Evolutionary conservation across 2,113 vertebrate species (phyloP).

Genomic region (Argyrosomus japonicus): DNA sequence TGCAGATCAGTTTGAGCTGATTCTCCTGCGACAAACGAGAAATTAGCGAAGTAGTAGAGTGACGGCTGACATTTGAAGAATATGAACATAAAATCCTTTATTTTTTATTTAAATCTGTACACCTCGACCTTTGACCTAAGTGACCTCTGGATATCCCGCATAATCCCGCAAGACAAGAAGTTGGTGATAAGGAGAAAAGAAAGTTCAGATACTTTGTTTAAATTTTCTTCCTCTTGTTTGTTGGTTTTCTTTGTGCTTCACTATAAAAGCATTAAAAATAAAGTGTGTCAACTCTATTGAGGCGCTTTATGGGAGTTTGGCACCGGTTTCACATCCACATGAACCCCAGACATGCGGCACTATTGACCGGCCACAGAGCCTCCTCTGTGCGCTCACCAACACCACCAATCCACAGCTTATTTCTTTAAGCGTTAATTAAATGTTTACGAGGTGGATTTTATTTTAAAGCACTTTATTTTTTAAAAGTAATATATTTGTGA

Average conservation of each 20-base stretch:
- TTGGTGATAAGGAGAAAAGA: not conserved
- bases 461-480: not conserved
- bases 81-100: not conserved
- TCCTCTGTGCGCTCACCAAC: slow-evolving; percentile 1
- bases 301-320: not conserved
- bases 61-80: slow-evolving; percentile 47
- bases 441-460: not conserved
- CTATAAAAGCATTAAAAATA: not conserved
- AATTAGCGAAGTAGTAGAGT: slow-evolving; percentile 25
- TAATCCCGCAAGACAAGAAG: not conserved
- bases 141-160: not conserved
- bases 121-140: not conserved
- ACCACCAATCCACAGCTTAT: not conserved
- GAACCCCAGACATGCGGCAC: slow-evolving; percentile 41
- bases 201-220: not conserved
- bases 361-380: slow-evolving; percentile 43
- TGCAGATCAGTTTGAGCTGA: slow-evolving; percentile 50
- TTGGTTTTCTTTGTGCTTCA: not conserved
- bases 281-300: slow-evolving; percentile 2
- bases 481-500: not conserved
- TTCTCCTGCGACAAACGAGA: slow-evolving; percentile 57
- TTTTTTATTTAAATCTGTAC: not conserved
- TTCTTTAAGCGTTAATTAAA: not conserved
- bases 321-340: slow-evolving; percentile 49
- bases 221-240: not conserved